A percentile compares a stretch with the other conserved stretches of the same genome.
Conservation (phyloP, 2,888 invertebrate genomes). For the Drosophila formosana region DNA sequence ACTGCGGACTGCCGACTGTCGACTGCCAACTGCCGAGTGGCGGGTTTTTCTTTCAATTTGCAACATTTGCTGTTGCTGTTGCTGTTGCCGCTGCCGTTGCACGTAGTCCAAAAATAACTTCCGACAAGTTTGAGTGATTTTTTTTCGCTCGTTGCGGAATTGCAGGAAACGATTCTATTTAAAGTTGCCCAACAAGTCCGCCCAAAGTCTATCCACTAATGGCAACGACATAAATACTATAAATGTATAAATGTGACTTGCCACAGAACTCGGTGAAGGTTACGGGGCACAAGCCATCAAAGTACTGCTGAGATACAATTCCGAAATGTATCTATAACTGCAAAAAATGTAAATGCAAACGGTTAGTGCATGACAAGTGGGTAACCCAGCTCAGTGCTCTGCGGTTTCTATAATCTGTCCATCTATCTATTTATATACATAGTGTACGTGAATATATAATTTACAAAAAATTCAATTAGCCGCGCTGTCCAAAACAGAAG, state of each 20-base stretch:
- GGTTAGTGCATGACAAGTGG: conserved; percentile 1
- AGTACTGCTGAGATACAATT: conserved; percentile 10
- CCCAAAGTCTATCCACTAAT: conserved; percentile 10
- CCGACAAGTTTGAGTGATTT: conserved; percentile 70
- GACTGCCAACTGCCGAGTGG: conserved; percentile 26
- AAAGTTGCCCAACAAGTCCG: conserved; percentile 58
- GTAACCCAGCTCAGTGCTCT: neutral
- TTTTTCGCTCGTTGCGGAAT: conserved; percentile 55
- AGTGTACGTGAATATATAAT: conserved; percentile 49
- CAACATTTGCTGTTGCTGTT: conserved; percentile 64
- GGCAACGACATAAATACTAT: conserved; percentile 10
- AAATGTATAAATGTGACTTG: neutral
- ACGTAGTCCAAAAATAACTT: conserved; percentile 75
- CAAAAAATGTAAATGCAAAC: too few species aligned
- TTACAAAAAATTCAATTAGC: conserved; percentile 78
- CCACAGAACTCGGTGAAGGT: conserved; percentile 48
- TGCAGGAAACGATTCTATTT: conserved; percentile 76
- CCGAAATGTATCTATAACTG: conserved; percentile 1
- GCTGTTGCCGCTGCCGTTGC: conserved; percentile 49
- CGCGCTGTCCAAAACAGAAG: conserved; percentile 72
- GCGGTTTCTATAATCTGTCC: too few species aligned
- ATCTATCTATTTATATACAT: conserved; percentile 22
- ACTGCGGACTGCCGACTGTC: conserved; percentile 12
- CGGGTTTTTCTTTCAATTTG: conserved; percentile 76
- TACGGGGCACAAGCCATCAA: conserved; percentile 6